These are phyloP conservation scores for Jordanella pulchra DNA, from an alignment of 2,797 vertebrate species.

Conservation along the genomic window DNA sequence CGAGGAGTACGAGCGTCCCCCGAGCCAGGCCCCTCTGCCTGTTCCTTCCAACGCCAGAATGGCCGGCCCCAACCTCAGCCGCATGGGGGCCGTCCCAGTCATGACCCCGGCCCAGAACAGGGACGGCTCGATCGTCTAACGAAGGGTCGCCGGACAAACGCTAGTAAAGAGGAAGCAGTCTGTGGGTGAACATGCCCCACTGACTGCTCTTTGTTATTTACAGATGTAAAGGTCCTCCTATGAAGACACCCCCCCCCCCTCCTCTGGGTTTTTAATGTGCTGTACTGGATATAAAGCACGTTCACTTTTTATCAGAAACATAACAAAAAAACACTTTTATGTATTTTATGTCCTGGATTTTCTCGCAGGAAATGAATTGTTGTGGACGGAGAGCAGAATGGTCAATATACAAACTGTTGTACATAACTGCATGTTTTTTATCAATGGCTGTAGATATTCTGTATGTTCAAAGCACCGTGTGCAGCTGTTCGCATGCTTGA, in stretches of 20 bases:
- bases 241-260: constrained; percentile 51
- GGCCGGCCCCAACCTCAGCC: constrained; percentile 93
- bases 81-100: constrained; percentile 96
- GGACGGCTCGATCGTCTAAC: constrained; percentile 96
- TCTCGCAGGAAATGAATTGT: constrained; percentile 43
- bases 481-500: constrained; percentile 52
- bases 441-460: constrained; percentile 50
- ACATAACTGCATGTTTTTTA: constrained; percentile 64
- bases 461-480: constrained; percentile 50
- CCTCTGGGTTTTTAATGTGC: constrained; percentile 48
- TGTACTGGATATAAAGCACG: constrained; percentile 56
- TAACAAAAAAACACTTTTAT: constrained; percentile 40
- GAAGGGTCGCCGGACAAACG: constrained; percentile 40
- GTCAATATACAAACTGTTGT: constrained; percentile 70
- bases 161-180: constrained; percentile 41
- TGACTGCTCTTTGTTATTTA: constrained; percentile 50
- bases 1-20: constrained; percentile 88
- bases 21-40: constrained; percentile 81
- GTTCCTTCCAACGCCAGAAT: constrained; percentile 84
- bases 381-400: constrained; percentile 42
- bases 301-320: constrained; percentile 66
- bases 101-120: constrained; percentile 98
- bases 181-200: constrained; percentile 18
- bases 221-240: constrained; percentile 35
- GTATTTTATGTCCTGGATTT: constrained; percentile 67